Base-by-base conservation (phyloP, 2,113 vertebrate genomes). In the Donacobius atricapilla region DNA sequence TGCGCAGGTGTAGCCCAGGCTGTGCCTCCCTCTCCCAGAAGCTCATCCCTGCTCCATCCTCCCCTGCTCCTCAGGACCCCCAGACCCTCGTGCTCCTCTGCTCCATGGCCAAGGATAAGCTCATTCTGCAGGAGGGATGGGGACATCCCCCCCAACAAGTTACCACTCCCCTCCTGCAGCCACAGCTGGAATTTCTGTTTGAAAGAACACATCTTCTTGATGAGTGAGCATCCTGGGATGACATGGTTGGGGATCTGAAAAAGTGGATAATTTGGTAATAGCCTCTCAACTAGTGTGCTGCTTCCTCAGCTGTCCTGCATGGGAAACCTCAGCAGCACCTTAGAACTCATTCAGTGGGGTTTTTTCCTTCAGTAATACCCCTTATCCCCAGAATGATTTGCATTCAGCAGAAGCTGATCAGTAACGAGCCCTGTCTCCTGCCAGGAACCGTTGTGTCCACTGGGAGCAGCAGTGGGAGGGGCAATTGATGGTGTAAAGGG, bases 391-490 rank as follows among this genome's bases (percentile, higher is more conserved):
- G 47, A 57, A 37, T 7, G 5, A 63, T 15, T 35, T n/a, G 4
- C 60, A 16, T 27, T 9, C 4, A 9, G 79, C 31, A 66, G 45
- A 37, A 71, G 20, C 39, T n/a, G 53, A 1, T 28, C 15, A 63
- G 13, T 10, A 28, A 31, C 20, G 21, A 78, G 13, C 20, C 4
- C 1, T 7, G 4, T 6, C 20, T 57, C 10, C 12, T 57, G 1
- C 2, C 33, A 58, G 61, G 25, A 85, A 4, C n/a, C 13, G 2
- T 39, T 0, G 0, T 7, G 8, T 22, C 64, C 30, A 8, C 10
- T 12, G 30, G 70, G 42, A 96, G 33, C 70, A 58, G 65, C 50
- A 44, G 39, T 48, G 57, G 70, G 40, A 75, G 10, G 22, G 7
- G 10, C 31, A 51, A 6, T 6, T 6, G 10, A 1, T 39, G 63